phyloP scores from a whole-genome alignment of 2,113 vertebrate species.

The Atlantisia rogersi region DNA sequence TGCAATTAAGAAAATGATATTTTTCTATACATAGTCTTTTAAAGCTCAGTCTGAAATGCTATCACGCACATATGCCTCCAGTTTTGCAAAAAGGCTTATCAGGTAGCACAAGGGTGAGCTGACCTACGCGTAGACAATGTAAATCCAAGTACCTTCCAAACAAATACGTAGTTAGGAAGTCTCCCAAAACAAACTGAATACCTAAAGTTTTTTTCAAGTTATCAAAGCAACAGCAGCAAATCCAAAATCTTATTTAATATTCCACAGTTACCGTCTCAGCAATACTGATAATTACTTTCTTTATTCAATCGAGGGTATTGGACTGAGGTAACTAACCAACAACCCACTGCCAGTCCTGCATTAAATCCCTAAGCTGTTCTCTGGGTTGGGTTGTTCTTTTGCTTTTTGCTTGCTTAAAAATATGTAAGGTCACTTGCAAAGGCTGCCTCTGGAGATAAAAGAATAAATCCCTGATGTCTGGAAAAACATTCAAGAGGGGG shows the following conservation, averaged over 20 bases:
- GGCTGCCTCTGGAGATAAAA: constrained; percentile 30
- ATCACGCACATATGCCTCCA: background rate
- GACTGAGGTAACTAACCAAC: background rate
- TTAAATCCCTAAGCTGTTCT: background rate
- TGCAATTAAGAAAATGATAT: background rate
- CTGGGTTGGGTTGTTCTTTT: no score
- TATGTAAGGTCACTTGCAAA: constrained; percentile 13
- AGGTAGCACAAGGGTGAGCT: background rate
- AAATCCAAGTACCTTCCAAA: background rate
- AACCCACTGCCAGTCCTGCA: background rate
- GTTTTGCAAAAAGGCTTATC: background rate
- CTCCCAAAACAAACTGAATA: background rate
- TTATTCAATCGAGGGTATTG: background rate
- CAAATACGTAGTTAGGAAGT: background rate
- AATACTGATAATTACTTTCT: background rate
- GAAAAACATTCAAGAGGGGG: constrained; percentile 5
- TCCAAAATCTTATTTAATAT: background rate
- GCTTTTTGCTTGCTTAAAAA: background rate
- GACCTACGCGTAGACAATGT: background rate
- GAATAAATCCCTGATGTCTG: constrained; percentile 40
- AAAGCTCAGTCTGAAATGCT: background rate
- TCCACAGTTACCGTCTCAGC: background rate
- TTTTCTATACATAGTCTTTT: background rate
- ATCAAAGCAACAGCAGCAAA: background rate
- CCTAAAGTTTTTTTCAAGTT: background rate